Percentiles rank a stretch among this genome's conserved stretches.
These are phyloP conservation scores for Aselliscus stoliczkanus DNA, from an alignment of 2,797 vertebrate species.

Conservation along the genomic window DNA sequence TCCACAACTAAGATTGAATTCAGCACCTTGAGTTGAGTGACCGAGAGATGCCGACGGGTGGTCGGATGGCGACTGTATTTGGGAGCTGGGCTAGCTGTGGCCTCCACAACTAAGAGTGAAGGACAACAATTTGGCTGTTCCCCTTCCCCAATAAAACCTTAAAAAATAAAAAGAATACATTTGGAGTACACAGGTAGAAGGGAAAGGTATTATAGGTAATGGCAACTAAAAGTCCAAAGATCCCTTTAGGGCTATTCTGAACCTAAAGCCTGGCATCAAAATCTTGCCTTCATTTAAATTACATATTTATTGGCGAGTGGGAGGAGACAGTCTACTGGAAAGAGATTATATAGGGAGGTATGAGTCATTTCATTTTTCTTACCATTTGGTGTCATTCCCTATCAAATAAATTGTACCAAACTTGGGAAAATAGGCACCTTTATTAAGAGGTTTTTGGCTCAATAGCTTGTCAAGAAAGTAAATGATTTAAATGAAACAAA, in stretches of 20 bases:
- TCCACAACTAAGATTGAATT: too few relatives aligned
- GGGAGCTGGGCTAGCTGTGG: too few relatives aligned
- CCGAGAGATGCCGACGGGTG: too few relatives aligned
- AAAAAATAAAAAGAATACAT: too few relatives aligned
- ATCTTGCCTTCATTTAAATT: background rate
- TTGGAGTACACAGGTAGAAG: background rate
- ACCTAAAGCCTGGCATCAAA: background rate
- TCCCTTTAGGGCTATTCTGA: background rate
- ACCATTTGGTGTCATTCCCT: background rate
- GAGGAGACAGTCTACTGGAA: background rate
- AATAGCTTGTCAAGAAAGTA: background rate
- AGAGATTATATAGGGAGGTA: background rate
- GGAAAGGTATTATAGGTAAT: background rate
- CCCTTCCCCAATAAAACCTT: too few relatives aligned
- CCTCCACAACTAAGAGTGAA: too few relatives aligned
- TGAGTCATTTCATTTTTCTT: background rate
- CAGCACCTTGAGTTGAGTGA: too few relatives aligned
- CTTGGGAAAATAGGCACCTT: background rate
- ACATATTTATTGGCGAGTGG: background rate
- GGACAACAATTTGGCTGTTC: too few relatives aligned
- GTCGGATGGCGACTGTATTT: too few relatives aligned
- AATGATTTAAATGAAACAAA: slow-evolving; percentile 2
- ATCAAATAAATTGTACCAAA: background rate
- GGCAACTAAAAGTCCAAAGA: background rate
- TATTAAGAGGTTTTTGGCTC: background rate